Base-by-base conservation (phyloP, 2,888 invertebrate species). In the Drosophila leonis region DNA sequence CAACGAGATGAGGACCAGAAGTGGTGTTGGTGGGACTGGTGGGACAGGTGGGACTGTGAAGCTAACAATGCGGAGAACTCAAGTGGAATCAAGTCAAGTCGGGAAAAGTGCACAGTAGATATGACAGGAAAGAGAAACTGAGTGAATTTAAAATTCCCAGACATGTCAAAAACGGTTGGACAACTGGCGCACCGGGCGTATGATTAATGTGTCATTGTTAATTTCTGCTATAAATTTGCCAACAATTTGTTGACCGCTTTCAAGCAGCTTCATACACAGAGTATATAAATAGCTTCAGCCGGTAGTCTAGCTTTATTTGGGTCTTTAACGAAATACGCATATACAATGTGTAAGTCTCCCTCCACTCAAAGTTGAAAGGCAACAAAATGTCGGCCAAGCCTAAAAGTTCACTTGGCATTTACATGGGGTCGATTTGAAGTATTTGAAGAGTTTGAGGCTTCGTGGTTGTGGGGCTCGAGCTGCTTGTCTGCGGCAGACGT, bases 141-240 rank as follows among this genome's bases (percentile, higher is more conserved):
- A 85, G 72, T 86, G 75, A 83, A 73, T 73, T 75, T 68, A n/a
- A 65, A 72, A 69, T 59, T 75, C 55, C 18, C 65, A 65, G 75
- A 61, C 72, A 75, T 63, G 78, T 80, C 67, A 54, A 42, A 55
- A 62, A 60, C 20, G 57, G 13, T 8, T 13, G 13, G 10, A 42
- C 35, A 27, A 27, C 64, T 62, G 70, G 56, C 54, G 48, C 52
- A 73, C 75, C 29, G 68, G 48, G 72, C 69, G 72, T 83, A 73
- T 73, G 78, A 85, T 89, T 89, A 90, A 88, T 90, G 74, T 84
- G 73, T 69, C 80, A 67, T 75, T 69, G 71, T 82, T 76, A 78
- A 89, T 76, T 82, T 74, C 60, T 24, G 61, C 76, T 78, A 89
- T 82, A 80, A 82, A 87, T 78, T 81, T 71, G 59, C 35, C 67